These are phyloP conservation scores for Zeugodacus cucurbitae DNA, from an alignment of 1,140 invertebrate species.

Conservation along the genomic window DNA sequence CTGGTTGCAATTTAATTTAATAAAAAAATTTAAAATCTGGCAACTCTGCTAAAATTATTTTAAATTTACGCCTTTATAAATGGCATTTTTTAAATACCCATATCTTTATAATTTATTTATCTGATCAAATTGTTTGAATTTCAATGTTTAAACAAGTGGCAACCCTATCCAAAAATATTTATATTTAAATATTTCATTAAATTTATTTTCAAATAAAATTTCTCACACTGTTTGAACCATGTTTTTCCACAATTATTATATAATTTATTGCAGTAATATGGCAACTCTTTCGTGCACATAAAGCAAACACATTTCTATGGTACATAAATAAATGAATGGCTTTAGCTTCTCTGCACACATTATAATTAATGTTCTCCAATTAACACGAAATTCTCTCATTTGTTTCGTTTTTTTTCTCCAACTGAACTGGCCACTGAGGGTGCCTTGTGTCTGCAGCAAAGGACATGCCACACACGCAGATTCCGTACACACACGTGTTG, in stretches of 20 bases:
- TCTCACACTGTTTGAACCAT: not conserved
- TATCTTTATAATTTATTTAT: too few relatives aligned
- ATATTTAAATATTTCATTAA: too few relatives aligned
- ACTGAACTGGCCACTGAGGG: not conserved
- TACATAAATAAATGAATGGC: not conserved
- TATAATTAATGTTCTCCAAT: conserved; percentile 31
- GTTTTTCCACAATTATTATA: not conserved
- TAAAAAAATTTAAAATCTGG: too few relatives aligned
- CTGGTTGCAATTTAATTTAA: too few relatives aligned
- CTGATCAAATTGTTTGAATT: too few relatives aligned
- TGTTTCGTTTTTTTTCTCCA: not conserved
- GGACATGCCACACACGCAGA: not conserved
- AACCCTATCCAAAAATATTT: too few relatives aligned
- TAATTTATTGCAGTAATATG: not conserved
- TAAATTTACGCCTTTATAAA: too few relatives aligned
- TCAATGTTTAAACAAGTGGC: too few relatives aligned
- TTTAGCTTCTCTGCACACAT: not conserved
- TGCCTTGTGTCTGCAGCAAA: not conserved
- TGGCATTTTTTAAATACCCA: too few relatives aligned
- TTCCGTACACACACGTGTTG: too few relatives aligned
- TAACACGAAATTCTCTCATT: conserved; percentile 7
- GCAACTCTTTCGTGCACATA: not conserved
- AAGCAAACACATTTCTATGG: too few relatives aligned
- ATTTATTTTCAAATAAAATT: not conserved
- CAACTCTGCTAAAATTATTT: too few relatives aligned